Conservation (phyloP, 2,797 vertebrate genomes). For the Triplophysa bombifrons region DNA sequence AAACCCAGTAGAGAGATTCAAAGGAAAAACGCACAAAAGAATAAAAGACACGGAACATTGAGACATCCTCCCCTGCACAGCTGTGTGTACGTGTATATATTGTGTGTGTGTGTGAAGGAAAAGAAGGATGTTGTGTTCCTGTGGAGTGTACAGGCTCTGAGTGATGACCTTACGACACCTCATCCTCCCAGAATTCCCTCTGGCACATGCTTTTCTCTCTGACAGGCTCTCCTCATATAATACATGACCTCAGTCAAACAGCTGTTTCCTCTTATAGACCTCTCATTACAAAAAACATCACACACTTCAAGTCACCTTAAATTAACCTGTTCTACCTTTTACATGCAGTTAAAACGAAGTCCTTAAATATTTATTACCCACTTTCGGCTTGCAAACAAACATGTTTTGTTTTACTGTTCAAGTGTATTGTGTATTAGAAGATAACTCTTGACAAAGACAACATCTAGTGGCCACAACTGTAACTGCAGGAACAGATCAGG, state of each 20-base stretch:
- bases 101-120: constrained; percentile 51
- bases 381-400: background rate
- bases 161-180: constrained; percentile 45
- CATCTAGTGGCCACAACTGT: constrained; percentile 41
- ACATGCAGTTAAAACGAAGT: background rate
- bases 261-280: constrained; percentile 39
- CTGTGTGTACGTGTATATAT: constrained; percentile 49
- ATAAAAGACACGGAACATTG: constrained; percentile 9
- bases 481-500: constrained; percentile 22
- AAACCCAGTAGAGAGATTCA: background rate
- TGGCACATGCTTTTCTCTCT: constrained; percentile 6
- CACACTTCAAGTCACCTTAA: background rate
- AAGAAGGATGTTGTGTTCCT: constrained; percentile 28
- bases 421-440: background rate
- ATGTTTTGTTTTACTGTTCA: background rate
- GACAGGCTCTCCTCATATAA: constrained; percentile 17
- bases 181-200: constrained; percentile 40
- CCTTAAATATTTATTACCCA: background rate
- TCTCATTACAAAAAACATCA: constrained; percentile 1
- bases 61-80: constrained; percentile 40
- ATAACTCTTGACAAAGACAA: constrained; percentile 25
- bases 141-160: constrained; percentile 21
- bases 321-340: background rate
- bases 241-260: constrained; percentile 19
- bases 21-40: constrained; percentile 18